Evolutionary conservation across 2,113 vertebrate species (phyloP), one percentile per base, ranked within the genome.

Genomic region (Tichodroma muraria): DNA sequence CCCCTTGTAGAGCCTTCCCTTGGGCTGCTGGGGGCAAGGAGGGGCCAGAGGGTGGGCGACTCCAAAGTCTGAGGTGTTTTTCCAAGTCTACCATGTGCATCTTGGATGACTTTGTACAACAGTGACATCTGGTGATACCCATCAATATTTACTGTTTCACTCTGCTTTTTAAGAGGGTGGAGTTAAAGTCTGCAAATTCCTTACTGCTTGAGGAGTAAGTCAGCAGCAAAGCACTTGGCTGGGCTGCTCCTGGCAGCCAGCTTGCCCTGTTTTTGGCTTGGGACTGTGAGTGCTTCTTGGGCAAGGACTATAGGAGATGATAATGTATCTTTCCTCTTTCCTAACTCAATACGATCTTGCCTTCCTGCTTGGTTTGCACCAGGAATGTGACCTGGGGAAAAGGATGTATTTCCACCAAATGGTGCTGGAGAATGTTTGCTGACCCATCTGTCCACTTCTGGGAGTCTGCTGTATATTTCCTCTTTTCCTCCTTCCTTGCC

Each of bases 121-220:
- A 97, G 95, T 96, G 95, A 94, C 96, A 96, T 91, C 95, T 97
- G 95, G 91, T 91, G 93, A 94, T 93, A 63, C 64, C 85, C 85
- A 93, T 91, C 95, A 94, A 88, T 90, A 91, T 93, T 95, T 90
- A 90, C 92, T 73, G 68, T 28, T 94, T 66, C 85, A 19, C 45
- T 72, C 59, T 73, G 82, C 63, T 77, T 80, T 77, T 61, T 22
- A 20, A 45, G 40, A 40, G 30, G 37, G 63, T 61, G 92, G 76
- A 70, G 64, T 54, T 88, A 9, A 31, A 89, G 23, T 2, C 59
- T 88, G 79, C n/a, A 28, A 30, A 65, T 72, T 65, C 50, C 21
- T 66, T 31, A 2, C 14, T 65, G 7, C 45, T 83, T 31, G 75
- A 63, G 59, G 80, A 73, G 16, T 27, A 16, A 69, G 22, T 16